phyloP scores from a whole-genome alignment of 1,140 invertebrate genomes.

The Rhagoletis zephyria region DNA sequence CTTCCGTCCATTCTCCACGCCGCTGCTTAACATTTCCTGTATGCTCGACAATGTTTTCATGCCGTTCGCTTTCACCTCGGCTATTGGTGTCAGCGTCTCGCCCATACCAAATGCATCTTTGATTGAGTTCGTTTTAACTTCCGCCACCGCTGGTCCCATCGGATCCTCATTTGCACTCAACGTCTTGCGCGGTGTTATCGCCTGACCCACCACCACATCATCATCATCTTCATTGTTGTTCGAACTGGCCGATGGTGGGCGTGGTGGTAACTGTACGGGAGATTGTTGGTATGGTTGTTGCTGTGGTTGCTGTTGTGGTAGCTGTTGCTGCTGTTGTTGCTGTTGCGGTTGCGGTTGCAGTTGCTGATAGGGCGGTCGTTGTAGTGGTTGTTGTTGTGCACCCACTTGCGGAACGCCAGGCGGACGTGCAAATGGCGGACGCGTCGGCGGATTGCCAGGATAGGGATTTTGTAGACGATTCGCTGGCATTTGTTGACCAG shows the following conservation, averaged over 20 bases:
- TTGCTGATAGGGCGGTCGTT: constrained; percentile 76
- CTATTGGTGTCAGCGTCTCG: constrained; percentile 18
- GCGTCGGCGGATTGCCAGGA: constrained; percentile 64
- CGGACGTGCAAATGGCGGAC: constrained; percentile 61
- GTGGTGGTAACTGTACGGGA: constrained; percentile 61
- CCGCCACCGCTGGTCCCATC: constrained; percentile 66
- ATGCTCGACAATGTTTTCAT: constrained; percentile 34
- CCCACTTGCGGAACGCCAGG: constrained; percentile 23
- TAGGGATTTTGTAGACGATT: constrained; percentile 60
- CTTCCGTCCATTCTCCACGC: background rate
- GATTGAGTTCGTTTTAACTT: constrained; percentile 62
- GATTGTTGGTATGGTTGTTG: constrained; percentile 54
- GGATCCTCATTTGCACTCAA: constrained; percentile 62
- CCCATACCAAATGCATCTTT: constrained; percentile 58
- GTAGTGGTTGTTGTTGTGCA: constrained; percentile 61
- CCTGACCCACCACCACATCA: constrained; percentile 71
- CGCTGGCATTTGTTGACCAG: constrained; percentile 63
- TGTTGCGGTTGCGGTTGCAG: constrained; percentile 74
- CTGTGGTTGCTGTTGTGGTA: background rate
- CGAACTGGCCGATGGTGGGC: constrained; percentile 62
- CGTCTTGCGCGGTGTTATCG: constrained; percentile 66
- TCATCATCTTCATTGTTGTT: constrained; percentile 69
- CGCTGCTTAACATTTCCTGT: background rate
- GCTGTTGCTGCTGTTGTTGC: constrained; percentile 58
- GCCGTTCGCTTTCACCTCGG: constrained; percentile 7